Evolutionary conservation across 2,113 vertebrate species (phyloP).

Genomic region (Antennarius striatus): DNA sequence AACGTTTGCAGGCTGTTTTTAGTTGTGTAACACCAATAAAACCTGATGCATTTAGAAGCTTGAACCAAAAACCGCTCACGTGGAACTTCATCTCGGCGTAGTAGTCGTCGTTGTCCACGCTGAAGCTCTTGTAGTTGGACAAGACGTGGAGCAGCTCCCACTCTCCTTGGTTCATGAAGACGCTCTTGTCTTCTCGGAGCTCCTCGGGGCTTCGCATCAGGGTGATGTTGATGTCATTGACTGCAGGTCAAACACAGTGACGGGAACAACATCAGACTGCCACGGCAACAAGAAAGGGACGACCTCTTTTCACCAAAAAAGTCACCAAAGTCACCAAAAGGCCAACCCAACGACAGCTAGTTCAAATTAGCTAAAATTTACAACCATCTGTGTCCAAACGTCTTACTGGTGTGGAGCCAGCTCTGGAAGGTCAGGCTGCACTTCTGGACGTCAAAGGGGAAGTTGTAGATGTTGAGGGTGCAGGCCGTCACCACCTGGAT

Average conservation of each 20-base stretch:
- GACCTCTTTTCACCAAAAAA: too few relatives aligned
- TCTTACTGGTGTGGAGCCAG: constrained; percentile 95
- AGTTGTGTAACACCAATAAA: too few relatives aligned
- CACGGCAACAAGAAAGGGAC: background rate
- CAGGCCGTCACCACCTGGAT: constrained; percentile 96
- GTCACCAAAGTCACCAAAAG: too few relatives aligned
- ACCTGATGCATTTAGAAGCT: too few relatives aligned
- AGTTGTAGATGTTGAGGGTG: constrained; percentile 97
- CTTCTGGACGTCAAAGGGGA: constrained; percentile 97
- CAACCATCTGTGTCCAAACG: too few relatives aligned
- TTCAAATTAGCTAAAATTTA: too few relatives aligned
- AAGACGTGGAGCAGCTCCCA: constrained; percentile 95
- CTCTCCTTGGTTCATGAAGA: constrained; percentile 98
- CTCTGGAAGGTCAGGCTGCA: constrained; percentile 98
- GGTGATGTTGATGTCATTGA: constrained; percentile 94
- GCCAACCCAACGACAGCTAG: too few relatives aligned
- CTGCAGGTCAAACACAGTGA: constrained; percentile 69
- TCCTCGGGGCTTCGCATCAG: constrained; percentile 89
- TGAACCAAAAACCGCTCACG: constrained; percentile 76
- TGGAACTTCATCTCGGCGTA: constrained; percentile 97
- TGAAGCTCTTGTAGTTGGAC: constrained; percentile 87
- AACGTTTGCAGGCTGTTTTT: too few relatives aligned
- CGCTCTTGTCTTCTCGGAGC: constrained; percentile 85
- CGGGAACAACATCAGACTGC: constrained; percentile 37
- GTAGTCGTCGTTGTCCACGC: constrained; percentile 81